Percentiles rank a stretch among this genome's conserved stretches.
These are phyloP conservation scores for Agrypnus murinus DNA, from an alignment of 2,888 invertebrate genomes.

Conservation along the genomic window DNA sequence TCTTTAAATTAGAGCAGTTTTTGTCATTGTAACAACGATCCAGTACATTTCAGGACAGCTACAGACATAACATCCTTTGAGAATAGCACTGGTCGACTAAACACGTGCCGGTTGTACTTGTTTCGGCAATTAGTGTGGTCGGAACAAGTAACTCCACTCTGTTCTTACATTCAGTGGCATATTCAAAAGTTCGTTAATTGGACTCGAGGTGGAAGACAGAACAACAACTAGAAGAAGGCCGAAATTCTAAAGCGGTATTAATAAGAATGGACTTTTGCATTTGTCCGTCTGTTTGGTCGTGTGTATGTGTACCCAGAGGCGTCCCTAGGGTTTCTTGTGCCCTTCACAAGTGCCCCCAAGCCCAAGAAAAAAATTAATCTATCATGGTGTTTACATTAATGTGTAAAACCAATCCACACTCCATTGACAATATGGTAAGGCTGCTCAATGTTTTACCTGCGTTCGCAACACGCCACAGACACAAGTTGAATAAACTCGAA, in stretches of 20 bases:
- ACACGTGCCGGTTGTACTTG: constrained; percentile 53
- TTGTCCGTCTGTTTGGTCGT: too few species aligned
- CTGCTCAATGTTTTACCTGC: too few species aligned
- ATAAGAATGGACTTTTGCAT: too few species aligned
- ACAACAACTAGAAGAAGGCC: neutral
- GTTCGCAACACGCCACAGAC: too few species aligned
- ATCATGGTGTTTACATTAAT: too few species aligned
- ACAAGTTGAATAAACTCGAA: too few species aligned
- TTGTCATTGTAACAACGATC: constrained; percentile 50
- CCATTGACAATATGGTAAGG: too few species aligned
- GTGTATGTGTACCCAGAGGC: too few species aligned
- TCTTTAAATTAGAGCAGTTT: constrained; percentile 53
- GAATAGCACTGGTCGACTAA: constrained; percentile 37
- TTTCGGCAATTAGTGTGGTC: constrained; percentile 56
- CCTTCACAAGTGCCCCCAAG: too few species aligned
- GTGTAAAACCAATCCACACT: too few species aligned
- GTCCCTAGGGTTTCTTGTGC: too few species aligned
- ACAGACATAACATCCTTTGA: neutral
- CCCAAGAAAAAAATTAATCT: too few species aligned
- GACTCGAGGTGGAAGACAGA: constrained; percentile 16
- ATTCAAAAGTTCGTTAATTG: constrained; percentile 38
- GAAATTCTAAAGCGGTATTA: constrained; percentile 9
- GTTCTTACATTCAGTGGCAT: constrained; percentile 11
- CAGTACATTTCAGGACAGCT: constrained; percentile 18
- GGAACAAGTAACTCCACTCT: constrained; percentile 35